Evolutionary conservation across 2,888 invertebrate species (phyloP).

Genomic region (Cataglyphis albicans): DNA sequence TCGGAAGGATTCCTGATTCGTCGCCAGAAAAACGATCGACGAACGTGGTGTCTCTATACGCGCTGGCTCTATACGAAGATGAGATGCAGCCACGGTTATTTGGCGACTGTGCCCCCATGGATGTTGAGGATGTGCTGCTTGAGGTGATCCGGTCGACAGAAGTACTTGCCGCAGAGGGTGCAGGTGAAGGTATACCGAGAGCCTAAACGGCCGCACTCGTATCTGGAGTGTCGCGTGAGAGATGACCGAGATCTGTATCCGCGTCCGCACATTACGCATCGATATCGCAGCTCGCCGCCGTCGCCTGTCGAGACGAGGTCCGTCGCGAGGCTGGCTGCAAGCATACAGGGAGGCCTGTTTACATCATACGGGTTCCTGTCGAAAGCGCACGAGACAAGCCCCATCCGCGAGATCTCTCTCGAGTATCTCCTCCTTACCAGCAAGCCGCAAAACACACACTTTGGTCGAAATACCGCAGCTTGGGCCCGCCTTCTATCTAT

Average conservation of each 20-base stretch:
- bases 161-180: slow-evolving; percentile 85
- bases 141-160: slow-evolving; percentile 85
- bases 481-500: background rate
- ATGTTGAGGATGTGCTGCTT: slow-evolving; percentile 86
- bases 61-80: background rate
- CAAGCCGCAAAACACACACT: slow-evolving; percentile 31
- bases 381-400: slow-evolving; percentile 32
- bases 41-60: background rate
- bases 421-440: background rate
- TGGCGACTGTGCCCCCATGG: slow-evolving; percentile 82
- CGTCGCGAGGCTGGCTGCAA: slow-evolving; percentile 83
- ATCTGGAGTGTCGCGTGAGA: slow-evolving; percentile 84
- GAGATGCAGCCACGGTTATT: slow-evolving; percentile 72
- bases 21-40: background rate
- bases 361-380: slow-evolving; percentile 73
- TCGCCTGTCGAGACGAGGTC: slow-evolving; percentile 75
- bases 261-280: slow-evolving; percentile 85
- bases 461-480: slow-evolving; percentile 8
- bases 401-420: slow-evolving; percentile 3
- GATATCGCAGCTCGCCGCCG: slow-evolving; percentile 81
- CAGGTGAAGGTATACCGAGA: slow-evolving; percentile 85
- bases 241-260: slow-evolving; percentile 84
- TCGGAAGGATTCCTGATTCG: background rate
- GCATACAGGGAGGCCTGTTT: slow-evolving; percentile 83
- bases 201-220: slow-evolving; percentile 85